Evolutionary conservation across 1,140 invertebrate genomes (phyloP), one percentile per base, ranked within the genome.

Genomic region (Micrasema longulum): DNA sequence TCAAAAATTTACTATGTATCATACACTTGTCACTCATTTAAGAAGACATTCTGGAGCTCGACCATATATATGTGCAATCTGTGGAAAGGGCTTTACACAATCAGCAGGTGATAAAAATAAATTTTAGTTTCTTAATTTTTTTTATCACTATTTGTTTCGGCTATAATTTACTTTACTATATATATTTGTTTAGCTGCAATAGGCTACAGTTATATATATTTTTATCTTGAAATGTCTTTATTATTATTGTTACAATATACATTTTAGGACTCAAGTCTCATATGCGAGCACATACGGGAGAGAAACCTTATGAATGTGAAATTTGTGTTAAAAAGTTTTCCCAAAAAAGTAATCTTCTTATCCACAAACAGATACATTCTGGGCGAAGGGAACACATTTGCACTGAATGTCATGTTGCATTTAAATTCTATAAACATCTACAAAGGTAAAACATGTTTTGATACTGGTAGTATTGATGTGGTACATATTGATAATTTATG

Each of bases 381-480:
- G 75, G 65, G 2, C 71, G 71, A 53, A 23, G 75, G 23, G 63
- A 73, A 20, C 69, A 73, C 48, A 16, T 71, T 4, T 76, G 75
- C 53, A 55, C 35, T 35, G 64, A 73, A 11, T 76, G 75, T 41
- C 26, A 73, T 14, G 65, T 62, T 31, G 71, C 75, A 35, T 76
- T 76, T 60, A 76, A 76, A 69, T 73, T 73, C 38, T 73, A 73
- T 48, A 76, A 76, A 66, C 75, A 76, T 60, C 53, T 76, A 26
- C 71, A 76, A 50, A 73, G 75, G 75, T 73, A 45, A 48, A 26
- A 0, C 18, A 14, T 22, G 20, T 10, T n/a, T n/a, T n/a, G n/a
- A n/a, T n/a, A n/a, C n/a, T n/a, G n/a, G n/a, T n/a, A n/a, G n/a
- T n/a, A n/a, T n/a, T n/a, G n/a, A n/a, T n/a, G n/a, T n/a, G n/a